Evolutionary conservation across 2,797 vertebrate species (phyloP), one percentile per base, ranked within the genome.

Genomic region (Manis javanica): DNA sequence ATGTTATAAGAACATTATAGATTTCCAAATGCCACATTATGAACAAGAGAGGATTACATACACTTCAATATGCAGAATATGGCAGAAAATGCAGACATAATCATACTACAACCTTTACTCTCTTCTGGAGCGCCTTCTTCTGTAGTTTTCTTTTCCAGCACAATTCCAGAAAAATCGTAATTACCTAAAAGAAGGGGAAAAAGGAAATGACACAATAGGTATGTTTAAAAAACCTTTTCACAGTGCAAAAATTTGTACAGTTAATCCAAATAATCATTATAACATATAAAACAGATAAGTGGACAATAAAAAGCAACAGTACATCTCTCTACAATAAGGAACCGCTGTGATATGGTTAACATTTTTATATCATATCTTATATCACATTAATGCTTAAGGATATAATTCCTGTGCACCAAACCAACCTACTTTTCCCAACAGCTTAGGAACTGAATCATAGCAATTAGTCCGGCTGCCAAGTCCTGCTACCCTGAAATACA

Each of bases 151-250:
- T 98, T 99, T 92, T 99, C 98, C 83, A 99, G 97, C 11, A 99
- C 98, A 37, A 99, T 98, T 46, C 98, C 99, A 4, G 99, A 98
- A 98, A 99, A 99, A 98, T 99, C 98, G 99, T 99, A 98, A 99
- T 99, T 66, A 99, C 98, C 99, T 99, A 46, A 68, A 97, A 87
- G 37, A 96, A 97, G 2, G 19, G 15, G 29, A 37, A 12, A 74
- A 78, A 90, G 39, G 19, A 94, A 87, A 34, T 85, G 53, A 75
- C 10, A 72, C 0, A 63, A 74, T 37, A 42, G 5, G 42, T 86
- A 89, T 42, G 4, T 24, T 81, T 53, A 42, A 91, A 93, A 90
- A 96, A 61, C 9, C 0, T 91, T 55, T 82, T 55, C 61, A 90
- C 23, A 96, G 83, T 71, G 16, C 63, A 72, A 81, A 92, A 8